Evolutionary conservation across 2,797 vertebrate species (phyloP), one percentile per base, ranked within the genome.

Genomic region (Amblyraja radiata): DNA sequence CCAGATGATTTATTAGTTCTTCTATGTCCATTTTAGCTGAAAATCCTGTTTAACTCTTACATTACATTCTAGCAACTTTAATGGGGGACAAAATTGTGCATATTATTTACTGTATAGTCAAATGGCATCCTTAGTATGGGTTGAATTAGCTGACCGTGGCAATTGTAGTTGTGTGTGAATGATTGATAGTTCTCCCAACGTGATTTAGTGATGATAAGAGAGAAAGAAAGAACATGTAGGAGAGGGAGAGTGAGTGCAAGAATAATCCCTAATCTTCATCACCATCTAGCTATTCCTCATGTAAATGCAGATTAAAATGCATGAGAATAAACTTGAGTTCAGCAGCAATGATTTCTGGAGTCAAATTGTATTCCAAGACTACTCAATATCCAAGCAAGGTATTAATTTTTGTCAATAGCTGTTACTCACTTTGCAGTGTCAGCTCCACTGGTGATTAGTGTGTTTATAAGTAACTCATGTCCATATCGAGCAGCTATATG

Each of bases 401-500:
- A 32, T 16, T 88, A 93, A 90, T 63, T 90, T 91, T 78, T 39
- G 88, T 61, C 65, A 93, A 80, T 77, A 93, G 93, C 93, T 84
- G 94, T 94, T 93, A 96, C 98, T 97, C 96, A 99, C 99, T 98
- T 99, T 93, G 98, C 97, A 9, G 98, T 98, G 96, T 99, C 98
- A 95, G 98, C 99, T 96, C 97, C 97, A 95, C 98, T 99, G 91
- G 97, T 98, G 95, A 99, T 98, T 95, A 99, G 97, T 61, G 99
- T 99, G 97, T 99, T 99, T 95, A 99, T 98, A 94, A 99, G 98
- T 73, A 99, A 97, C 96, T 99, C 98, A 84, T 99, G 98, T 94
- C 99, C 99, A 1, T 99, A 99, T 95, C 98, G 97, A 93, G 99
- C 98, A 61, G 99, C 98, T 94, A 99, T 98, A 96, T 99, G 99